These are phyloP conservation scores for Pseudochirops cupreus DNA, from an alignment of 2,797 vertebrate species.

Conservation along the genomic window DNA sequence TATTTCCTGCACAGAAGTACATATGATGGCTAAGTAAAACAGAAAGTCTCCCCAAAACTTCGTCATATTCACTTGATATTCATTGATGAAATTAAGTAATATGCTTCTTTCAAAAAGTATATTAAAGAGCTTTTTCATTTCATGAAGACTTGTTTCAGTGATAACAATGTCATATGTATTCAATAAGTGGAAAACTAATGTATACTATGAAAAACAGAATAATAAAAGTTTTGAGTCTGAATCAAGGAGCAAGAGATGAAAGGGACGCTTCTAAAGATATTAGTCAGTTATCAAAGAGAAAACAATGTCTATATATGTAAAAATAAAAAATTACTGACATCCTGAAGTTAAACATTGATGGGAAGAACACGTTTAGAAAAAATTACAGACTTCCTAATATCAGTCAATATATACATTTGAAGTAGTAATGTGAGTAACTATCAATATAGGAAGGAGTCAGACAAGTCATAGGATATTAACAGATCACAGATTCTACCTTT, in stretches of 20 bases:
- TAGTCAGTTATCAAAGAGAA: background rate
- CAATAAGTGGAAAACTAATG: background rate
- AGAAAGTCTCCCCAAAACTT: too few species aligned
- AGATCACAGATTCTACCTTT: background rate
- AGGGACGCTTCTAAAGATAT: background rate
- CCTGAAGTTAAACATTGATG: background rate
- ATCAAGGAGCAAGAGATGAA: background rate
- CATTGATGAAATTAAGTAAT: too few species aligned
- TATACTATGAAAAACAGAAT: background rate
- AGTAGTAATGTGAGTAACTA: background rate
- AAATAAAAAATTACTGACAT: background rate
- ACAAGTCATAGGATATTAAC: background rate
- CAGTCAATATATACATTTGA: background rate
- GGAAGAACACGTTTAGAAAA: background rate
- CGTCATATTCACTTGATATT: too few species aligned
- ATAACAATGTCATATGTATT: background rate
- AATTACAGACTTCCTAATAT: background rate
- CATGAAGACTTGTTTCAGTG: too few species aligned
- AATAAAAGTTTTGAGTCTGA: background rate
- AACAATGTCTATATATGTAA: background rate
- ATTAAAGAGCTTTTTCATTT: too few species aligned
- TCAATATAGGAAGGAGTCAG: background rate
- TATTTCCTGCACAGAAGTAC: too few species aligned
- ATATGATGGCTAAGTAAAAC: too few species aligned
- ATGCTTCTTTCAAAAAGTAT: too few species aligned